These are phyloP conservation scores for Thalassaphorura encarpata DNA, from an alignment of 1,140 invertebrate species.

Conservation along the genomic window DNA sequence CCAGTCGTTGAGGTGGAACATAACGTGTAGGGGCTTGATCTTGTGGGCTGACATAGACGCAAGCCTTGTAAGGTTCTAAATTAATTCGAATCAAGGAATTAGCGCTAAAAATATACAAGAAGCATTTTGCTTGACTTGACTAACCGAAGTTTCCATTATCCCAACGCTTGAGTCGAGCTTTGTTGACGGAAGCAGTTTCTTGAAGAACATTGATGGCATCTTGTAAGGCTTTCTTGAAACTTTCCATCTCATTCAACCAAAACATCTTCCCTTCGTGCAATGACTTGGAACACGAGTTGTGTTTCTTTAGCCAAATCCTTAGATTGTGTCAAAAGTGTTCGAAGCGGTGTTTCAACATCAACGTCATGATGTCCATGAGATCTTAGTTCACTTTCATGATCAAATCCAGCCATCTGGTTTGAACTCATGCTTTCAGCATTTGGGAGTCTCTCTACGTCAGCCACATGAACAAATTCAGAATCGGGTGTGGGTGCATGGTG, in stretches of 20 bases:
- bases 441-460: too few relatives aligned
- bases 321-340: background rate
- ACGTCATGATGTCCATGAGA: background rate
- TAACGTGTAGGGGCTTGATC: background rate
- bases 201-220: background rate
- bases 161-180: background rate
- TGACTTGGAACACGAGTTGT: background rate
- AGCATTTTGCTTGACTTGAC: background rate
- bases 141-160: background rate
- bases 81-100: background rate
- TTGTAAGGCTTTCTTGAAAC: background rate
- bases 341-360: background rate
- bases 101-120: background rate
- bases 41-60: slow-evolving; percentile 9
- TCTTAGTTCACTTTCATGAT: background rate
- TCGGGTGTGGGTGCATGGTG: too few relatives aligned
- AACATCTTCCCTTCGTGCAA: background rate
- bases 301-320: slow-evolving; percentile 5
- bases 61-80: slow-evolving; percentile 15
- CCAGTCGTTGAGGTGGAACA: background rate
- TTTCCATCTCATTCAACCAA: slow-evolving; percentile 10
- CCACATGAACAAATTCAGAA: too few relatives aligned
- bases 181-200: background rate
- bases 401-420: too few relatives aligned
- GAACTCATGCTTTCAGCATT: too few relatives aligned